Evolutionary conservation across 64 coral and sea anemone genomes (phyloP).

Genomic region (Montipora capricornis): DNA sequence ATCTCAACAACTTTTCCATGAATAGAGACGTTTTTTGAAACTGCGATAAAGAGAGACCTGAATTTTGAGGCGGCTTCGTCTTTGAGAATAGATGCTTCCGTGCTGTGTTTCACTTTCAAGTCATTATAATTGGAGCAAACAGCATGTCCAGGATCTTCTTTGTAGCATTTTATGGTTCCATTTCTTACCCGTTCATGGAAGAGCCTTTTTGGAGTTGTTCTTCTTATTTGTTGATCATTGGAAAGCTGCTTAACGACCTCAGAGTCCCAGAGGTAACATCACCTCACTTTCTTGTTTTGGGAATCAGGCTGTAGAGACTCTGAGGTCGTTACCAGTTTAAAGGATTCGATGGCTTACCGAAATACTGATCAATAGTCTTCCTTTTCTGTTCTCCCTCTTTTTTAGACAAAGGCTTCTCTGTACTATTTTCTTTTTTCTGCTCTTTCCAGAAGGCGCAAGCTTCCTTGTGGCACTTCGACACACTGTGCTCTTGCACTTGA

Average conservation of each 20-base stretch:
- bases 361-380: slow-evolving; percentile 5
- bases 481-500: slow-evolving; percentile 39
- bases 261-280: slow-evolving; percentile 66
- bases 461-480: slow-evolving; percentile 47
- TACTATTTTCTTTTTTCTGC: neutral
- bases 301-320: slow-evolving; percentile 6
- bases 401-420: neutral
- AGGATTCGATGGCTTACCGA: slow-evolving; percentile 17
- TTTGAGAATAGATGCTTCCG: slow-evolving; percentile 18
- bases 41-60: slow-evolving; percentile 13
- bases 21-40: slow-evolving; percentile 4
- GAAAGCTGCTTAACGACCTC: slow-evolving; percentile 72
- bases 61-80: neutral
- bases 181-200: slow-evolving; percentile 6
- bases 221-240: slow-evolving; percentile 28
- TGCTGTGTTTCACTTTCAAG: slow-evolving; percentile 37
- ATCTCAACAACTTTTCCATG: neutral
- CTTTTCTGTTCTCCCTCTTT: neutral
- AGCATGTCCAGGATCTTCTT: neutral
- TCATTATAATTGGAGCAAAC: slow-evolving; percentile 25
- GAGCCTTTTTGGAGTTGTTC: slow-evolving; percentile 20
- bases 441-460: slow-evolving; percentile 28
- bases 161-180: slow-evolving; percentile 32
- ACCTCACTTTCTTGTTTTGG: slow-evolving; percentile 28
- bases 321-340: slow-evolving; percentile 70